Percentiles rank a stretch among this genome's conserved stretches.
Evolutionary conservation across 2,888 invertebrate genomes (phyloP).

Genomic region (Euclidia mi): DNA sequence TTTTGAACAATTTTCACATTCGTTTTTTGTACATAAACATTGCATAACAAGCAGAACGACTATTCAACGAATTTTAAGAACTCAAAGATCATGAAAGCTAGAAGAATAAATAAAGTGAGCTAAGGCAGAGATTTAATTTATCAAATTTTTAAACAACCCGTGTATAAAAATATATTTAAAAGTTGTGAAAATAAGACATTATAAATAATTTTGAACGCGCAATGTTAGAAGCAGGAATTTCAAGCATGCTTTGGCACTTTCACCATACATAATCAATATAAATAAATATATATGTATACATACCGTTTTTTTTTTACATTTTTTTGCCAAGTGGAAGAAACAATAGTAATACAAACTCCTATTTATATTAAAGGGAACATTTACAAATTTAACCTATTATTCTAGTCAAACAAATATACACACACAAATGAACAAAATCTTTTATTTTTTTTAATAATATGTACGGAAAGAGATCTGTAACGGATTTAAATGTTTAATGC

Average conservation of each 20-base stretch:
- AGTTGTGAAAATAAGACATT: conserved; percentile 38
- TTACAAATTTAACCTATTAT: conserved; percentile 87
- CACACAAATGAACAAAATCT: conserved; percentile 72
- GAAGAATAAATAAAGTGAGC: background rate
- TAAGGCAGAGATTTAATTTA: background rate
- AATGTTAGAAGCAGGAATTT: conserved; percentile 45
- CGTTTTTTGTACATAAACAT: conserved; percentile 9
- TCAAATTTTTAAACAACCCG: conserved; percentile 45
- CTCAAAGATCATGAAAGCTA: background rate
- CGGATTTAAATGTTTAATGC: conserved; percentile 35
- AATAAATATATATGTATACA: conserved; percentile 55
- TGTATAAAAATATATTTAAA: conserved; percentile 35
- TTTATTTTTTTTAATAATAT: conserved; percentile 45
- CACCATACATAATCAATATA: conserved; percentile 63
- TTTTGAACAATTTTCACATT: conserved; percentile 10
- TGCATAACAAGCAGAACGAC: background rate
- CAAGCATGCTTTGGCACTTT: conserved; percentile 81
- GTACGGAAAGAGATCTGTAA: conserved; percentile 75
- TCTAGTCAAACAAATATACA: conserved; percentile 87
- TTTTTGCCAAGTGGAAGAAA: conserved; percentile 63
- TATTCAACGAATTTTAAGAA: background rate
- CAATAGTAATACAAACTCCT: conserved; percentile 53
- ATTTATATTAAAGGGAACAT: conserved; percentile 68
- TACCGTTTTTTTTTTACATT: conserved; percentile 54
- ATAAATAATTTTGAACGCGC: conserved; percentile 51